phyloP scores from a whole-genome alignment of 2,888 invertebrate genomes.

The Leptothorax acervorum region DNA sequence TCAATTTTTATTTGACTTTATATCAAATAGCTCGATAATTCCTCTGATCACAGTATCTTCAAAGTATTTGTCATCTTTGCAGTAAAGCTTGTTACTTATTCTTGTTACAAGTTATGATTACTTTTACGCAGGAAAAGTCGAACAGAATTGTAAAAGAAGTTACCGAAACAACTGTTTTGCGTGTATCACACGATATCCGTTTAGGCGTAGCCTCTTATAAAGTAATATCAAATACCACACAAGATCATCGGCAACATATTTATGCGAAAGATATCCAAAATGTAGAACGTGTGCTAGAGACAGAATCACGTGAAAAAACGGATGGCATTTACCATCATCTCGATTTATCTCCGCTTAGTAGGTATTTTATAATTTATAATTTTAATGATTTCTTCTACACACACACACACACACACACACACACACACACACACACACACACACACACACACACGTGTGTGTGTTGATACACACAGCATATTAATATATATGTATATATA shows the following conservation, averaged over 20 bases:
- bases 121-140: slow-evolving; percentile 79
- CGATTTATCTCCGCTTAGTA: slow-evolving; percentile 20
- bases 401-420: background rate
- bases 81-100: background rate
- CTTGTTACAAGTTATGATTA: background rate
- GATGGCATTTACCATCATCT: slow-evolving; percentile 50
- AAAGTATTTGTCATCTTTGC: background rate
- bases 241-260: slow-evolving; percentile 81
- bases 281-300: slow-evolving; percentile 60
- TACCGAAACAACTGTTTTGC: slow-evolving; percentile 87
- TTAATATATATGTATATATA: background rate
- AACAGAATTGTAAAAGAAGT: slow-evolving; percentile 86
- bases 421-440: background rate
- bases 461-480: too few relatives aligned
- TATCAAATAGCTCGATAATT: background rate
- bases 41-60: background rate
- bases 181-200: slow-evolving; percentile 86
- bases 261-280: slow-evolving; percentile 77
- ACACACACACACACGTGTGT: too few relatives aligned
- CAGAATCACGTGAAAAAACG: slow-evolving; percentile 53
- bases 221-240: slow-evolving; percentile 86
- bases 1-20: background rate
- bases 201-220: slow-evolving; percentile 87
- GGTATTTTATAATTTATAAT: slow-evolving; percentile 12
- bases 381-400: background rate